A percentile compares a stretch with the other conserved stretches of the same genome.
phyloP scores from a whole-genome alignment of 2,113 vertebrate species.

The Sminthopsis crassicaudata region DNA sequence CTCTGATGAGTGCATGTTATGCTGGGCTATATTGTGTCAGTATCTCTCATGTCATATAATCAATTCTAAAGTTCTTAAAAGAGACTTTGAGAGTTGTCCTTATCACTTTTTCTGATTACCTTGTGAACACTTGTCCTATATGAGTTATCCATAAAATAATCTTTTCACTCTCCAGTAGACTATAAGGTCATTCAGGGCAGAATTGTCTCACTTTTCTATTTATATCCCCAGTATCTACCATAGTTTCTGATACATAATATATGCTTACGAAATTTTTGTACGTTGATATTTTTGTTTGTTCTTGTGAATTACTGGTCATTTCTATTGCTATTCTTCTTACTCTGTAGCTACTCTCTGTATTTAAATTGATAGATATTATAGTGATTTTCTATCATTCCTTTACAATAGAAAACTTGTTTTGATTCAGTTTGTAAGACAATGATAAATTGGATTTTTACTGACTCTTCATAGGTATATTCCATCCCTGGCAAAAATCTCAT shows the following conservation, averaged over 20 bases:
- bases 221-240: background rate
- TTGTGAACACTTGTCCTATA: too few species aligned
- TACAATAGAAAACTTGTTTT: background rate
- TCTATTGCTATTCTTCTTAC: background rate
- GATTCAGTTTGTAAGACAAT: background rate
- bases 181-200: background rate
- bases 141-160: too few species aligned
- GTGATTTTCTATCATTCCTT: background rate
- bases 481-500: background rate
- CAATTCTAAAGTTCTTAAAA: too few species aligned
- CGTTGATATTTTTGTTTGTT: background rate
- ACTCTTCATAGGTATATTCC: background rate
- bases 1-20: too few species aligned
- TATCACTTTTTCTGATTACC: too few species aligned
- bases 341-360: background rate
- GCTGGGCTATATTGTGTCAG: too few species aligned
- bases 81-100: too few species aligned
- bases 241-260: background rate
- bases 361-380: background rate
- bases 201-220: background rate
- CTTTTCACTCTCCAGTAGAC: background rate
- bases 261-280: background rate
- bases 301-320: background rate
- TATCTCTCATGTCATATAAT: too few species aligned
- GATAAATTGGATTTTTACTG: background rate